These are phyloP conservation scores for Zoanthus gigantus DNA, from an alignment of 92 coral and sea anemone species.

Conservation along the genomic window DNA sequence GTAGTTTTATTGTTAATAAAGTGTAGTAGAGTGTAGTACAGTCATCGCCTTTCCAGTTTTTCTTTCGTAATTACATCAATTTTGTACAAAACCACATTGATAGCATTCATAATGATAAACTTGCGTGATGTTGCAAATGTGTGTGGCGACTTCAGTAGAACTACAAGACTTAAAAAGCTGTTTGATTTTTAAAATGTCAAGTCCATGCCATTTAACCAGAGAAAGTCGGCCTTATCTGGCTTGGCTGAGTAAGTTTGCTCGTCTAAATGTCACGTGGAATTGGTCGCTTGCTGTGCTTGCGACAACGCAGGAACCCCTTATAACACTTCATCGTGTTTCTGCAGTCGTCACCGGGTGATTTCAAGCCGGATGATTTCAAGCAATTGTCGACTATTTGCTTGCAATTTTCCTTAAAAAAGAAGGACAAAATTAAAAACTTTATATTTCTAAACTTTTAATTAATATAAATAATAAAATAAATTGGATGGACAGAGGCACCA, in stretches of 20 bases:
- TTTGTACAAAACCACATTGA: too few species aligned
- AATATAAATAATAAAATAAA: too few species aligned
- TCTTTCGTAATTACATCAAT: too few species aligned
- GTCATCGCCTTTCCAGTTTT: too few species aligned
- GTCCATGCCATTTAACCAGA: conserved; percentile 24
- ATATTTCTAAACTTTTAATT: background rate
- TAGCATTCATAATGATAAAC: too few species aligned
- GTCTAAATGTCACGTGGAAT: background rate
- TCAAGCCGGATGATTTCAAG: background rate
- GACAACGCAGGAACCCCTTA: background rate
- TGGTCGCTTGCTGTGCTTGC: background rate
- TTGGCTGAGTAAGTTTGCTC: background rate
- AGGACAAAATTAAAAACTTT: background rate
- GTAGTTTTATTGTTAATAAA: too few species aligned
- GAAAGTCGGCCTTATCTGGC: conserved; percentile 17
- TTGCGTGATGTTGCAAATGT: too few species aligned
- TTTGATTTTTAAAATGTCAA: background rate
- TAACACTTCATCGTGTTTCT: conserved; percentile 10
- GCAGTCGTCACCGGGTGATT: background rate
- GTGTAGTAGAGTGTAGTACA: too few species aligned
- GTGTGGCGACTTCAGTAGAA: background rate
- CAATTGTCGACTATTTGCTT: background rate
- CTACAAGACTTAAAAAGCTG: background rate
- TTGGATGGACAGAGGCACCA: too few species aligned
- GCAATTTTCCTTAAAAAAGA: conserved; percentile 4